Evolutionary conservation across 2,797 vertebrate species (phyloP).

Genomic region (Acrossocheilus fasciatus): DNA sequence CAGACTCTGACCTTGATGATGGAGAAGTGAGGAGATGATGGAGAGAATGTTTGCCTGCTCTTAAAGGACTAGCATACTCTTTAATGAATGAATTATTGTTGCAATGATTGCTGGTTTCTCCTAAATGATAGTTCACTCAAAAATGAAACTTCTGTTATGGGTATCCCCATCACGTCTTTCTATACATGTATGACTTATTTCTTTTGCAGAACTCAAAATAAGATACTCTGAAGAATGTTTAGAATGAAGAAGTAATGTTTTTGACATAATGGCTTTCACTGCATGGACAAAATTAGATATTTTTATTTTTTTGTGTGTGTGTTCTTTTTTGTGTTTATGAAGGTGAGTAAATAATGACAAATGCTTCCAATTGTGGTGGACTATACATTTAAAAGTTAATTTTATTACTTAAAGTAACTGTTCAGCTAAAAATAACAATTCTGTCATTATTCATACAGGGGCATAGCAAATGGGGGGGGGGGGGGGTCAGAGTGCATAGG

Average conservation of each 20-base stretch:
- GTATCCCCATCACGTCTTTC: not conserved
- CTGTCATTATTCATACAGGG: too few species aligned
- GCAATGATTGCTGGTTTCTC: not conserved
- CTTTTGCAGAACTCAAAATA: not conserved
- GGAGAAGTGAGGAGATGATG: conserved; percentile 39
- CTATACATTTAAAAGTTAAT: not conserved
- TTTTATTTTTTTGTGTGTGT: too few species aligned
- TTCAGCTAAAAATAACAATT: too few species aligned
- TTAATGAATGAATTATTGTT: not conserved
- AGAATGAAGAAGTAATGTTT: not conserved
- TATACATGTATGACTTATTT: not conserved
- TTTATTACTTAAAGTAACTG: too few species aligned
- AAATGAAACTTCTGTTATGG: not conserved
- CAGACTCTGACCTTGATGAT: conserved; percentile 54
- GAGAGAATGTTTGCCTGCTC: conserved; percentile 20
- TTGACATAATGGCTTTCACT: not conserved
- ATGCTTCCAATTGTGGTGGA: not conserved
- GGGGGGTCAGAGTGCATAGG: too few species aligned
- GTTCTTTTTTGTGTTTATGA: too few species aligned
- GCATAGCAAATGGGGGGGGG: too few species aligned
- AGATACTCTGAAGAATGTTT: not conserved
- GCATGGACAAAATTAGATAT: not conserved
- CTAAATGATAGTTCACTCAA: not conserved
- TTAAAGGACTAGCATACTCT: conserved; percentile 1
- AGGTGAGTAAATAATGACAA: not conserved